Conservation (phyloP, 2,888 invertebrate species). For the Operophtera brumata region DNA sequence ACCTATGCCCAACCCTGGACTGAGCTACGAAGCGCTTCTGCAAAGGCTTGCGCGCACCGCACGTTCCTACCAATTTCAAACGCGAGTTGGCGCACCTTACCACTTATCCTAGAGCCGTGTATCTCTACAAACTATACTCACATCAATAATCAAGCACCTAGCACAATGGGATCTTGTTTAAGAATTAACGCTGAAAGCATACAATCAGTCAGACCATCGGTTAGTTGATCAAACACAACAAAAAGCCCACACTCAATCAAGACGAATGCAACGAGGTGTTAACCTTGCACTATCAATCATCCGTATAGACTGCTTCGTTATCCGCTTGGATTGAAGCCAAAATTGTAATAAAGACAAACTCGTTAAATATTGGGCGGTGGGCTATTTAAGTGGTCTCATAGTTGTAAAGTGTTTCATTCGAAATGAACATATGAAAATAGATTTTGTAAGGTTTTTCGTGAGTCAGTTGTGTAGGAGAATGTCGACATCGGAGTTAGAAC, state of each 20-base stretch:
- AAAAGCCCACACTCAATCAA: constrained; percentile 77
- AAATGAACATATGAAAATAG: constrained; percentile 35
- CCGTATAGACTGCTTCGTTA: constrained; percentile 53
- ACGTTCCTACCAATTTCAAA: background rate
- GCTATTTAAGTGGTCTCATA: constrained; percentile 51
- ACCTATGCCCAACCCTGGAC: too few species aligned
- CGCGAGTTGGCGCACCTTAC: too few species aligned
- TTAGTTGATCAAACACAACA: constrained; percentile 74
- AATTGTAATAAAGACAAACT: constrained; percentile 71
- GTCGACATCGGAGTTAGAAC: constrained; percentile 2
- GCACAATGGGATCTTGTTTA: constrained; percentile 70
- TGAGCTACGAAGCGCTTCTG: too few species aligned
- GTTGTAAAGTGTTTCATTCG: constrained; percentile 32
- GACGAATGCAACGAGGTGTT: constrained; percentile 72
- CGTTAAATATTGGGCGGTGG: constrained; percentile 65
- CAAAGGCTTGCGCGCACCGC: too few species aligned
- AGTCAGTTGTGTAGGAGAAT: constrained; percentile 1
- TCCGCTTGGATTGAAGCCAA: constrained; percentile 70
- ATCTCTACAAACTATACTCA: constrained; percentile 15
- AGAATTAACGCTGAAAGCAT: constrained; percentile 69
- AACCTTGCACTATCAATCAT: constrained; percentile 75
- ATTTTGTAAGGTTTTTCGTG: constrained; percentile 20
- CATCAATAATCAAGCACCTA: constrained; percentile 32
- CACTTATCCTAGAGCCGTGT: constrained; percentile 28
- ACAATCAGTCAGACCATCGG: constrained; percentile 72